Conservation (phyloP, 2,797 vertebrate genomes). For the Anguilla marmorata region DNA sequence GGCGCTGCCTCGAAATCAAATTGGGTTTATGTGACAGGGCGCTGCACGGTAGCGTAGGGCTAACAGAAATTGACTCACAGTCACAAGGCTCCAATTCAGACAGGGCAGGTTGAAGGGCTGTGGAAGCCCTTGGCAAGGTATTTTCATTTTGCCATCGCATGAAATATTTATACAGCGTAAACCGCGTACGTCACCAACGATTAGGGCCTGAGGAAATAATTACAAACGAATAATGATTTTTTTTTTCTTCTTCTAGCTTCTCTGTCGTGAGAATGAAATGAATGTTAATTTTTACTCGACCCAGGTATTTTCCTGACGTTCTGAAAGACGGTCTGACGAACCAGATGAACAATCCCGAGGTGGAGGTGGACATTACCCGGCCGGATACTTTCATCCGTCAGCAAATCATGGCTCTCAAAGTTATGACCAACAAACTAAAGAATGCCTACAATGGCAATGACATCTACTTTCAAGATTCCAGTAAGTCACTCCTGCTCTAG, state of each 20-base stretch:
- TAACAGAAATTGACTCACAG: background rate
- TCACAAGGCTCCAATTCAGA: background rate
- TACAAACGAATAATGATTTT: background rate
- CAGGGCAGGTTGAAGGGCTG: background rate
- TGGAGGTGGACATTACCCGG: conserved; percentile 94
- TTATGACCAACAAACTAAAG: conserved; percentile 96
- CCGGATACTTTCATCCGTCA: conserved; percentile 95
- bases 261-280: background rate
- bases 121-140: background rate
- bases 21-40: background rate
- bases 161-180: background rate
- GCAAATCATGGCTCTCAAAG: conserved; percentile 95
- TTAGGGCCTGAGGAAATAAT: background rate
- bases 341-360: conserved; percentile 95
- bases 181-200: background rate
- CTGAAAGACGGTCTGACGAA: conserved; percentile 96
- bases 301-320: conserved; percentile 94
- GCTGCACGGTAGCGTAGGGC: background rate
- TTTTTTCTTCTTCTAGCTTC: background rate
- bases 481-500: conserved; percentile 72
- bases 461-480: conserved; percentile 95
- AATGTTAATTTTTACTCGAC: conserved; percentile 25
- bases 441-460: conserved; percentile 97
- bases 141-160: background rate
- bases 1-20: background rate